Conservation (phyloP, 2,113 vertebrate genomes). For the Tragelaphus imberbis region DNA sequence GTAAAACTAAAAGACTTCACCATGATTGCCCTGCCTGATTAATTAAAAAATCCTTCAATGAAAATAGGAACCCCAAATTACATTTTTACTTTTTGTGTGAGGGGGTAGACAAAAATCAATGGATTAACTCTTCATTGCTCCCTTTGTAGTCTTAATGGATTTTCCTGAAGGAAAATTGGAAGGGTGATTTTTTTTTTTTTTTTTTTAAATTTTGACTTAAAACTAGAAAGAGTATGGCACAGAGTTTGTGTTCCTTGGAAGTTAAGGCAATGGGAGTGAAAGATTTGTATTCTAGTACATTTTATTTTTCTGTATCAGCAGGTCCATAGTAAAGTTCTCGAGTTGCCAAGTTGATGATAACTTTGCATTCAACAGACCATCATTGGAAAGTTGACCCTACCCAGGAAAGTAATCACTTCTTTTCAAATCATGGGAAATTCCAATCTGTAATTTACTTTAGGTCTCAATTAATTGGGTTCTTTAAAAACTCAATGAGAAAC, state of each 20-base stretch:
- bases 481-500: constrained; percentile 12
- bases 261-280: background rate
- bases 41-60: background rate
- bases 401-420: background rate
- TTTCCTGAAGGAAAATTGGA: background rate
- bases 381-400: background rate
- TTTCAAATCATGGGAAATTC: background rate
- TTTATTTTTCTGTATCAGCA: background rate
- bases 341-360: background rate
- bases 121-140: background rate
- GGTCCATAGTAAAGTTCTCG: background rate
- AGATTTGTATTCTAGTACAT: background rate
- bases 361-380: background rate
- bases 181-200: background rate
- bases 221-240: background rate
- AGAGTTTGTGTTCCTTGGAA: background rate
- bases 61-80: background rate
- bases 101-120: background rate
- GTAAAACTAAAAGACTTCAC: background rate
- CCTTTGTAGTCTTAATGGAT: rapidly evolving
- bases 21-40: background rate
- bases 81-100: background rate
- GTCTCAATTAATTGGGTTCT: background rate
- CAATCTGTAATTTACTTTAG: background rate
- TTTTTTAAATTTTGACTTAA: background rate